Evolutionary conservation across 2,797 vertebrate genomes (phyloP), one percentile per base, ranked within the genome.

Genomic region (Fratercula arctica): DNA sequence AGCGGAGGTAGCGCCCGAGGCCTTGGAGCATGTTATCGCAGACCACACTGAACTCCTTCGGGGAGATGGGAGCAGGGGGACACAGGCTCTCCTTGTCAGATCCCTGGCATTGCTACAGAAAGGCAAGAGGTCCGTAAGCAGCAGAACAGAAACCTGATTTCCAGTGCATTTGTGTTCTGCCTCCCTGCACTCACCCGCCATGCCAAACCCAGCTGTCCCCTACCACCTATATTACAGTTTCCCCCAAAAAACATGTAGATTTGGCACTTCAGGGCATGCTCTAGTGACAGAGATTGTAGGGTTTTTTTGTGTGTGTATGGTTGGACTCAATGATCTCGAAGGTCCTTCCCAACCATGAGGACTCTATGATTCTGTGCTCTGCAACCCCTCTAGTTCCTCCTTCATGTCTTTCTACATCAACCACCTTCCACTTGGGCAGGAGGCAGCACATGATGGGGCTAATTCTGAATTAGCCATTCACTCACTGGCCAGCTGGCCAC

Each of bases 21-120:
- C 99, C 99, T 89, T 99, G 98, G 28, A 99, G 98, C 99, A 99
- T 99, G 97, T 98, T 99, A 96, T 99, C 99, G 46, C 99, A 99
- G 81, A 99, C 98, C 90, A 98, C 98, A 0, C 98, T 97, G 97
- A 99, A 98, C 94, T 99, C 97, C 90, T 91, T 97, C 1, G 98
- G 98, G 5, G 95, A 90, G 33, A 98, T 48, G 33, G 97, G 78
- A 2, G 45, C 66, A 14, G 72, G 54, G 64, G 53, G 8, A 48
- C 1, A 0, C 0, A 28, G 46, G 11, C 46, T 5, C 21, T 85
- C 80, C 5, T 2, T 19, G 20, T 4, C 24, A 33, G 31, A 5
- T 15, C 57, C 86, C 9, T 8, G 28, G 12, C 75, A 57, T 5
- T 85, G 90, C 96, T 97, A 54, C 37, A 61, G 72, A 35, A 35